Evolutionary conservation across 2,888 invertebrate genomes (phyloP).

Genomic region (Matsumyia berberina): DNA sequence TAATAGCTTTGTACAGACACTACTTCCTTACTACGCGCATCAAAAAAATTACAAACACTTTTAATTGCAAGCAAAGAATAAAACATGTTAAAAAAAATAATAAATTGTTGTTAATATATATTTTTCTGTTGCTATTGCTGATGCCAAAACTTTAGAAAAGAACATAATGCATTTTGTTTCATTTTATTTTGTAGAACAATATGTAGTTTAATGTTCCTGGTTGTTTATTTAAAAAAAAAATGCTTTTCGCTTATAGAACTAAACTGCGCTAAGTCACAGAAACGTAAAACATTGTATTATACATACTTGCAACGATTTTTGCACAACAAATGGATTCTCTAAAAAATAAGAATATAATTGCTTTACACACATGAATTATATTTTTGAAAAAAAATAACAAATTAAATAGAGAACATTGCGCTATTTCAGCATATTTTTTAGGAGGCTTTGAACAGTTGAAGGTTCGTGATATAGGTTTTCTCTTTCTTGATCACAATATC

Average conservation of each 20-base stretch:
- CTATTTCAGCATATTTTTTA: no score
- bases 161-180: slow-evolving; percentile 6
- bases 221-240: slow-evolving; percentile 5
- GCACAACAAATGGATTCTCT: background rate
- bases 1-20: background rate
- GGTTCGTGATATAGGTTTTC: no score
- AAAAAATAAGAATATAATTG: no score
- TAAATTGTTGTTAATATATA: background rate
- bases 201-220: slow-evolving; percentile 12
- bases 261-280: background rate
- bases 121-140: slow-evolving; percentile 23
- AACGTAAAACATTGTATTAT: background rate
- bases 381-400: no score
- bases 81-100: background rate
- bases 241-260: slow-evolving; percentile 7
- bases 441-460: no score
- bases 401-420: no score
- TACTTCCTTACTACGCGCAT: background rate
- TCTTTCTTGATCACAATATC: no score
- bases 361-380: background rate
- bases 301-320: background rate
- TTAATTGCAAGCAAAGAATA: background rate
- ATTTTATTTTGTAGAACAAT: background rate
- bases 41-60: background rate
- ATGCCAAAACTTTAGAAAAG: slow-evolving; percentile 45